Base-by-base conservation (phyloP, 2,797 vertebrate species). In the Pseudochirops corinnae region DNA sequence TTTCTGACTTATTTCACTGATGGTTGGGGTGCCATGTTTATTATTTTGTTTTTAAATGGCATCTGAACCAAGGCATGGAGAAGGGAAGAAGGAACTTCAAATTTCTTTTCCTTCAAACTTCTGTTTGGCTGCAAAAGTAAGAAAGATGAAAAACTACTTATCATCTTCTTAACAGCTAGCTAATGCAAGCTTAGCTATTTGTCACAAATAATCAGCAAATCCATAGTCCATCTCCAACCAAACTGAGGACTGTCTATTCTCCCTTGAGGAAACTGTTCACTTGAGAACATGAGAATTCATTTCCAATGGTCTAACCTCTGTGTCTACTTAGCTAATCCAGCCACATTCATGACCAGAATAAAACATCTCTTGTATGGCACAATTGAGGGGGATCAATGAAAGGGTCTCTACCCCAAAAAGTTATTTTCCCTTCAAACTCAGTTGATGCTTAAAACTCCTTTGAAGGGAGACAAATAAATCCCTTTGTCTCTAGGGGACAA, bases 11-110 rank as follows among this genome's bases (percentile, higher is more conserved):
- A 95, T 95, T 57, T 90, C 91, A 94, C 57, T 96, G 95, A 74
- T 97, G 97, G 96, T 97, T 98, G 97, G 97, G 95, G 94, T 97
- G 94, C 92, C 95, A 94, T 97, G 93, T 97, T 95, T 91, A 94
- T 55, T 96, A 94, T 96, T 98, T 97, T 97, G 95, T 95, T 98
- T 97, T 98, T 96, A 94, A 97, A 98, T 96, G 96, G 93, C 94
- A 96, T 94, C 97, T 95, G 97, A 97, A 92, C 55, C 74, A 97
- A 97, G 96, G 91, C 96, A 96, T 96, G 96, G 97, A 97, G 97
- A 96, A 96, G 97, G 97, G 97, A 98, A 98, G 91, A 96, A 96
- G 91, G 96, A 98, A 98, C 97, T 97, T 97, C 98, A 98, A 97
- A 97, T 92, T 90, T 97, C 95, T 96, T 96, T 98, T 95, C 95